Evolutionary conservation across 2,113 vertebrate species (phyloP), one percentile per base, ranked within the genome.

Genomic region (Eolophus roseicapilla): DNA sequence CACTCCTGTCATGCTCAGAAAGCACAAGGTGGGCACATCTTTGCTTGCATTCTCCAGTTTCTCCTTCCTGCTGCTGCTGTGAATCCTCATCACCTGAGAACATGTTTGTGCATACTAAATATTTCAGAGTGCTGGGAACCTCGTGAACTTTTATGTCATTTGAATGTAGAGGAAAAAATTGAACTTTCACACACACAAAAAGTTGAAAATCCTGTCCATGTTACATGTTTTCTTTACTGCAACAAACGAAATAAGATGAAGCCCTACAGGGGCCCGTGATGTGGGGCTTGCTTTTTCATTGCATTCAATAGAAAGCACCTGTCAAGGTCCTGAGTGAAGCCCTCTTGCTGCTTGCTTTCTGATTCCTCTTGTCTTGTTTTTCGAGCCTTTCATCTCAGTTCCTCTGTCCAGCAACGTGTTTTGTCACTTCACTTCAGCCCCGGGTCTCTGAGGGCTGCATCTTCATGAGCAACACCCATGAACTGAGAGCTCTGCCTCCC

Each of bases 1-100:
- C 28, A 41, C 8, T 86, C 23, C 28, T 59, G 29, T 52, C 46
- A 53, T 18, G 24, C 35, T 70, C 62, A 62, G 47, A 25, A 81
- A 59, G 60, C 65, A 84, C 41, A 75, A 76, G 73, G 68, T 86
- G 73, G 83, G 76, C 55, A 80, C 46, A 49, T 81, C 28, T 74
- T 83, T 70, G 94, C 95, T 95, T 95, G 88, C 83, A 95, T 96
- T 81, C 55, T 39, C 35, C 59, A 35, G 13, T 74, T 69, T 86
- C 86, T 92, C 73, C 86, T 96, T 93, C 89, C 95, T 92, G 68
- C 55, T 97, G 59, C 76, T 80, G 63, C 80, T 86, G 50, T 65
- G 82, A 87, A 89, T 76, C 60, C 68, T 94, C 71, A 86, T 81
- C 68, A 84, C 46, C 86, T 89, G 86, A 92, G 80, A 94, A 94